phyloP scores from a whole-genome alignment of 2,888 invertebrate species.

The Hirtodrosophila duncani region DNA sequence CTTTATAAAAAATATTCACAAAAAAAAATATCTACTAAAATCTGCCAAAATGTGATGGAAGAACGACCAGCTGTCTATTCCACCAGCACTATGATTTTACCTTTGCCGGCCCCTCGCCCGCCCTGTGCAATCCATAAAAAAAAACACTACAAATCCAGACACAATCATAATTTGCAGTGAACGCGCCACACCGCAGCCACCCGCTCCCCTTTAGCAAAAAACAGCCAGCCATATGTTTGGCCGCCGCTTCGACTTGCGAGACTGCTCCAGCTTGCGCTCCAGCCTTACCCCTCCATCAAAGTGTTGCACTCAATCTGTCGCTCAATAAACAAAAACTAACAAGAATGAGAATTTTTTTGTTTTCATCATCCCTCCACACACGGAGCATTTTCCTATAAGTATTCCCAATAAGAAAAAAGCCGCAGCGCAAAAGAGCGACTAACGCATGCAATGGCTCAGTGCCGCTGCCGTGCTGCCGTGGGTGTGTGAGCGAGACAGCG shows the following conservation, averaged over 20 bases:
- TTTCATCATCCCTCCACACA: too few species aligned
- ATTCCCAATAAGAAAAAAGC: slow-evolving; percentile 69
- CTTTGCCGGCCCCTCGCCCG: slow-evolving; percentile 5
- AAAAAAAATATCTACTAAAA: too few species aligned
- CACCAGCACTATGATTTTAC: neutral
- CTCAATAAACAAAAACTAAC: slow-evolving; percentile 49
- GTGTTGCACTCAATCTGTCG: slow-evolving; percentile 56
- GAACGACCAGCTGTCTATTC: too few species aligned
- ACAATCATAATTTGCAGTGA: slow-evolving; percentile 48
- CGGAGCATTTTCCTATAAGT: slow-evolving; percentile 65
- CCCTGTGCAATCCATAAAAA: neutral
- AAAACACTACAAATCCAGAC: slow-evolving; percentile 35
- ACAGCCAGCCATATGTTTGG: too few species aligned
- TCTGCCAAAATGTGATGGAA: too few species aligned
- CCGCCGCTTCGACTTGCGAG: too few species aligned
- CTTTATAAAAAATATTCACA: too few species aligned
- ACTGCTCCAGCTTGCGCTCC: neutral
- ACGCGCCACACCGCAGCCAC: slow-evolving; percentile 3
- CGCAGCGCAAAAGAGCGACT: slow-evolving; percentile 32
- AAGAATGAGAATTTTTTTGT: slow-evolving; percentile 27
- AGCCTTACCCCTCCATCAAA: neutral
- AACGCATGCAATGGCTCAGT: slow-evolving; percentile 46
- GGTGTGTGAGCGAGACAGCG: slow-evolving; percentile 31
- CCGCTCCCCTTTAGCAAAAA: slow-evolving; percentile 4
- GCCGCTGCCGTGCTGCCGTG: neutral